phyloP scores from a whole-genome alignment of 2,113 vertebrate species.

The Dicrurus megarhynchus region DNA sequence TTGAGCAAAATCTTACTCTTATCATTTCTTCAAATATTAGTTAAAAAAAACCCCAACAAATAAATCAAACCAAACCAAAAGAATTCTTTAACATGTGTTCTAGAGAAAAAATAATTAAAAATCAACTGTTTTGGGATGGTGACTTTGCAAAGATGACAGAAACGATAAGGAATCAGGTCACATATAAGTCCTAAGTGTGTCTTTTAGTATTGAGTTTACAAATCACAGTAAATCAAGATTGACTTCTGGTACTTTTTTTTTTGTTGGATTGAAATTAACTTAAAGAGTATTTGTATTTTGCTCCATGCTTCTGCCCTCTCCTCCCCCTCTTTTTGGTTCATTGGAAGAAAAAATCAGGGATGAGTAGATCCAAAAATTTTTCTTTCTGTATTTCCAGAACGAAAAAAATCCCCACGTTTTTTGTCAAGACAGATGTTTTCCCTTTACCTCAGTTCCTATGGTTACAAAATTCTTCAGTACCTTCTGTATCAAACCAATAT shows the following conservation, averaged over 20 bases:
- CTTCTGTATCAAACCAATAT: not conserved
- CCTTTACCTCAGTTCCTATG: not conserved
- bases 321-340: not conserved
- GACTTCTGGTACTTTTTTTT: not conserved
- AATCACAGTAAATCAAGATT: not conserved
- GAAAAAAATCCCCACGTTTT: not conserved
- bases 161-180: not conserved
- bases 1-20: not conserved
- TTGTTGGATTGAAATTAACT: not conserved
- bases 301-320: not conserved
- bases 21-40: not conserved
- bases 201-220: not conserved
- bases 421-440: conserved; percentile 21
- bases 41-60: not conserved
- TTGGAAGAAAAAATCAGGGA: not conserved
- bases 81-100: not conserved
- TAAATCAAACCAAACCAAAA: not conserved
- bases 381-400: not conserved
- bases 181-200: fast-evolving
- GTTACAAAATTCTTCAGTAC: conserved; percentile 1
- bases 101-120: not conserved
- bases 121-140: not conserved
- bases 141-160: not conserved
- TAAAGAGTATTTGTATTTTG: not conserved
- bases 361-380: not conserved